Conservation (phyloP, 2,888 invertebrate genomes). For the Exephanes ischioxanthus region DNA sequence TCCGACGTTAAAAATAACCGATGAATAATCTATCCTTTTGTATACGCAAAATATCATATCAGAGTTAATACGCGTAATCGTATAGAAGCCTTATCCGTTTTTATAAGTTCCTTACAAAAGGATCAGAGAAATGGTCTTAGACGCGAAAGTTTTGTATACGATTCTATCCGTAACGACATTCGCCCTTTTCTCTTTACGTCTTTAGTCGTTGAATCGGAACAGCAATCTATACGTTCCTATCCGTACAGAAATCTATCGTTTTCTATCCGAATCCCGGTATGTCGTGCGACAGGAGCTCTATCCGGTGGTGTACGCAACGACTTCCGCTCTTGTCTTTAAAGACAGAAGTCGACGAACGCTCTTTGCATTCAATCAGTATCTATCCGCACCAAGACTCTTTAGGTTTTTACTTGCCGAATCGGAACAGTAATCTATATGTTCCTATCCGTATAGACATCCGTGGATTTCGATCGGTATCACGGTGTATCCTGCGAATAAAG, state of each 20-base stretch:
- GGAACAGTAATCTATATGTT: background rate
- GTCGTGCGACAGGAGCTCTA: too few relatives aligned
- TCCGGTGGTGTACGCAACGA: too few relatives aligned
- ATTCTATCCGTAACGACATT: background rate
- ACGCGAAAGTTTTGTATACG: background rate
- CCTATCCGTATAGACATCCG: background rate
- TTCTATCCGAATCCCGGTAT: too few relatives aligned
- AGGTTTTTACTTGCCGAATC: background rate
- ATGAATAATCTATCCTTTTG: too few relatives aligned
- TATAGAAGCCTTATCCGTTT: background rate
- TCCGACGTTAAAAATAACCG: too few relatives aligned
- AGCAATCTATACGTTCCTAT: background rate
- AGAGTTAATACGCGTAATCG: background rate
- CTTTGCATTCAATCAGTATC: too few relatives aligned
- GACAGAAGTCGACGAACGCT: too few relatives aligned
- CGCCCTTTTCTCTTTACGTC: background rate
- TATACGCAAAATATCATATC: too few relatives aligned
- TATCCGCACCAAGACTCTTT: too few relatives aligned
- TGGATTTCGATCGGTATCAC: background rate
- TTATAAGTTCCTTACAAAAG: background rate
- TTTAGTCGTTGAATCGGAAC: background rate
- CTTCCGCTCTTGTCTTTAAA: too few relatives aligned
- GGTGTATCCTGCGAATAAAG: too few relatives aligned
- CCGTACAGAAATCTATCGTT: background rate
- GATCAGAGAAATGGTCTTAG: background rate